Evolutionary conservation across 2,113 vertebrate species (phyloP).

Genomic region (Morone chrysops): DNA sequence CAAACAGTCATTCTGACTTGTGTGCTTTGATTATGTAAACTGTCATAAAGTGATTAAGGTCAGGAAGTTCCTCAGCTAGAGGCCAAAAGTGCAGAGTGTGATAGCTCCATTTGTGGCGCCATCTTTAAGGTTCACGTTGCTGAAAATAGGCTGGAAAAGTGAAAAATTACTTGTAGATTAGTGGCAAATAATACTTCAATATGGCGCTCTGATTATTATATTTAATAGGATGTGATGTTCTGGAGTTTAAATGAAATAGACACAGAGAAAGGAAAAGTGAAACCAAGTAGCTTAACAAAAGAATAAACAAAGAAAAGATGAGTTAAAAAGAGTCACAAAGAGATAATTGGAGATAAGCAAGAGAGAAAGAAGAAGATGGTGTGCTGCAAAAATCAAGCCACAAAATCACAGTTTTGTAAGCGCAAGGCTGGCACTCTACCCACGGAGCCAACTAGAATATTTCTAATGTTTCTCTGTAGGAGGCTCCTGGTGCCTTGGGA

Average conservation of each 20-base stretch:
- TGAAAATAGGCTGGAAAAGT: neutral
- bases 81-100: neutral
- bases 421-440: conserved; percentile 8
- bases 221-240: neutral
- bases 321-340: neutral
- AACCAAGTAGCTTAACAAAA: neutral
- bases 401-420: conserved; percentile 35
- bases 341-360: conserved; percentile 13
- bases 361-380: neutral
- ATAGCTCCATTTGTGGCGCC: neutral
- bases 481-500: conserved; percentile 52
- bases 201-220: neutral
- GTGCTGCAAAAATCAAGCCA: neutral
- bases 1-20: neutral
- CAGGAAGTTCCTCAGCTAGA: conserved; percentile 16
- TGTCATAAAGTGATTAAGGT: conserved; percentile 42
- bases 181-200: neutral
- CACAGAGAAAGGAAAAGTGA: neutral
- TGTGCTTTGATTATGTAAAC: conserved; percentile 39
- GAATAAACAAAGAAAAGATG: neutral
- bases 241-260: neutral
- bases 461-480: conserved; percentile 33
- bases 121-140: neutral
- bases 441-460: neutral
- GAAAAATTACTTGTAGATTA: neutral